A percentile compares a stretch with the other conserved stretches of the same genome.
Conservation (phyloP, 2,888 invertebrate genomes). For the Calliopum simillimum region DNA sequence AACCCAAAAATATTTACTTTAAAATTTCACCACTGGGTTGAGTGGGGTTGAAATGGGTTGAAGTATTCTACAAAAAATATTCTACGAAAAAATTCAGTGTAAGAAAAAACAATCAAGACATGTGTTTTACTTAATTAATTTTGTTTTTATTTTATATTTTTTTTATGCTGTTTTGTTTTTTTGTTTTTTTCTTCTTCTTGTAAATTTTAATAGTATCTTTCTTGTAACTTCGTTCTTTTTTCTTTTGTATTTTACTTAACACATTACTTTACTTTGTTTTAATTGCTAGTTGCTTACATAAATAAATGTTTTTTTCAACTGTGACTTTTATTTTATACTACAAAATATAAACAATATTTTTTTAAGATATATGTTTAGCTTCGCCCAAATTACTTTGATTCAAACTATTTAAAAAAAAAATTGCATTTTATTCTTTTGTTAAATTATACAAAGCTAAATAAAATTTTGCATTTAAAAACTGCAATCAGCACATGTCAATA, state of each 20-base stretch:
- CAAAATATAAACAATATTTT: conserved; percentile 20
- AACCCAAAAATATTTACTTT: too few species aligned
- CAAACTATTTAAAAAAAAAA: conserved; percentile 21
- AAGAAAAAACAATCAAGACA: too few species aligned
- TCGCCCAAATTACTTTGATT: not conserved
- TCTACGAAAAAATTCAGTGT: too few species aligned
- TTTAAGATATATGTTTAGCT: too few species aligned
- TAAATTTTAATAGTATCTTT: conserved; percentile 52
- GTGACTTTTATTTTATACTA: conserved; percentile 15
- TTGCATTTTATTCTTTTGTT: conserved; percentile 18
- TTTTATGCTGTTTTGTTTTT: conserved; percentile 44
- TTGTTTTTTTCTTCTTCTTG: conserved; percentile 44
- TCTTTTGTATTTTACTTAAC: conserved; percentile 26
- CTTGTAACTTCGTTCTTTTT: conserved; percentile 42
- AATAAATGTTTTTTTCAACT: conserved; percentile 1
- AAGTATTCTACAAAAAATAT: too few species aligned
- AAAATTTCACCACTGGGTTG: too few species aligned
- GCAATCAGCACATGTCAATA: too few species aligned
- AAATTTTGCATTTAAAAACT: conserved; percentile 29
- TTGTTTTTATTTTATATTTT: conserved; percentile 38
- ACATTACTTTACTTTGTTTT: conserved; percentile 17
- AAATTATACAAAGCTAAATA: conserved; percentile 35
- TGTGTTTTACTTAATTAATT: conserved; percentile 44
- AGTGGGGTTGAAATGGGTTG: too few species aligned
- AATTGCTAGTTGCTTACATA: conserved; percentile 16